Evolutionary conservation across 2,797 vertebrate species (phyloP).

Genomic region (Morelia viridis): DNA sequence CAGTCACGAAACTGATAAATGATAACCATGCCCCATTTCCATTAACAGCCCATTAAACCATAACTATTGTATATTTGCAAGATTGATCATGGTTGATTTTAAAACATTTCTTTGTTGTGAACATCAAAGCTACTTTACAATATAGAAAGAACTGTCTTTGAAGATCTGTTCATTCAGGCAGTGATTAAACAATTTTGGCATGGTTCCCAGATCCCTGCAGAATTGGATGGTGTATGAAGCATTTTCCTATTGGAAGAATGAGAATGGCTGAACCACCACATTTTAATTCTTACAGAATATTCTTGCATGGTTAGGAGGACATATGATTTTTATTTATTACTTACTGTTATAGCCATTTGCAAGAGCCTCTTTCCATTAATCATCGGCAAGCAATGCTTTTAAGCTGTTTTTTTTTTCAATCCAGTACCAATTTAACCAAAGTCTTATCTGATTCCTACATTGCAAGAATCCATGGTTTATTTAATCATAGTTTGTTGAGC

Average conservation of each 20-base stretch:
- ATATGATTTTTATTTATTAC: slow-evolving; percentile 65
- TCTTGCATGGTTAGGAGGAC: slow-evolving; percentile 65
- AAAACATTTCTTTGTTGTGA: slow-evolving; percentile 32
- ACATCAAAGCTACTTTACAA: slow-evolving; percentile 35
- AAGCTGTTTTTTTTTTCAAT: slow-evolving; percentile 62
- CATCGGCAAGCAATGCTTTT: slow-evolving; percentile 63
- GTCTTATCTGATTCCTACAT: neutral
- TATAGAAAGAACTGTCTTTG: slow-evolving; percentile 57
- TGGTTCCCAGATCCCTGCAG: slow-evolving; percentile 52
- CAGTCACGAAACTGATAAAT: neutral
- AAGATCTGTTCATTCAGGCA: slow-evolving; percentile 63
- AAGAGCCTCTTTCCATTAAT: slow-evolving; percentile 64
- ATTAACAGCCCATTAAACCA: slow-evolving; percentile 1
- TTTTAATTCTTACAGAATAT: slow-evolving; percentile 69
- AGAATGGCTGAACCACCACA: slow-evolving; percentile 56
- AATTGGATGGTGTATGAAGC: slow-evolving; percentile 55
- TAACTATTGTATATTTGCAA: slow-evolving; percentile 4
- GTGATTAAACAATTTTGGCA: slow-evolving; percentile 62
- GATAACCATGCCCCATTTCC: neutral
- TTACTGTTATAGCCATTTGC: slow-evolving; percentile 62
- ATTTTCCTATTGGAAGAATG: slow-evolving; percentile 52
- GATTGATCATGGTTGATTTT: slow-evolving; percentile 30
- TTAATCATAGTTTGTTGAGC: neutral
- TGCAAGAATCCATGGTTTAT: neutral
- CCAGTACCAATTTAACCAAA: slow-evolving; percentile 50